Evolutionary conservation across 2,888 invertebrate genomes (phyloP).

Genomic region (Scaeva pyrastri): DNA sequence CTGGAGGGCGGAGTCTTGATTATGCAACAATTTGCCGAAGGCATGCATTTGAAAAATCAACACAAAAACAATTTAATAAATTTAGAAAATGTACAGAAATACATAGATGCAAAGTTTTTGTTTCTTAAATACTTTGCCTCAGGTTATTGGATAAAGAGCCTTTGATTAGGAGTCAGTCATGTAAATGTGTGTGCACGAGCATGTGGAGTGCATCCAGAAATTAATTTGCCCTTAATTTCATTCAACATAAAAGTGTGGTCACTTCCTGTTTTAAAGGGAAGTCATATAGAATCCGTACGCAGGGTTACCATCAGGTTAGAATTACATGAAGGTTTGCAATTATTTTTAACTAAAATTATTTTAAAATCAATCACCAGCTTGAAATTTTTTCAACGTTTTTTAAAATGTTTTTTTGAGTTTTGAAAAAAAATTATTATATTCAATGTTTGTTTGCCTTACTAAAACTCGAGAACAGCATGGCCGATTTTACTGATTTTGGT

Average conservation of each 20-base stretch:
- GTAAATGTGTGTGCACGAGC: neutral
- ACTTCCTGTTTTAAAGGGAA: neutral
- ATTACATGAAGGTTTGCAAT: neutral
- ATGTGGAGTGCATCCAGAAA: neutral
- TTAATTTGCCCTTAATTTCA: neutral
- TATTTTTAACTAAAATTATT: no score
- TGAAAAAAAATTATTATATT: no score
- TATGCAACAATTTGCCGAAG: constrained; percentile 26
- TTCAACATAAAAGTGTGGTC: neutral
- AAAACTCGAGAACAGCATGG: no score
- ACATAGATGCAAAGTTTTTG: no score
- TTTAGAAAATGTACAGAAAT: no score
- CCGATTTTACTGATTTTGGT: no score
- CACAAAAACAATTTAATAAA: no score
- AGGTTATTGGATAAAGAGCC: neutral
- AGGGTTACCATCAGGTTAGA: neutral
- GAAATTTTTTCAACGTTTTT: no score
- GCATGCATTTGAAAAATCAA: neutral
- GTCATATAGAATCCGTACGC: neutral
- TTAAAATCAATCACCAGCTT: no score
- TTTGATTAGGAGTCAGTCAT: neutral
- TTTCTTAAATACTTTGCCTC: no score
- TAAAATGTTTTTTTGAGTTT: no score
- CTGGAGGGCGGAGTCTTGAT: constrained; percentile 1
- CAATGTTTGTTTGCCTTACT: no score